A percentile compares a stretch with the other conserved stretches of the same genome.
These are phyloP conservation scores for Aythya baeri DNA, from an alignment of 2,113 vertebrate species.

Conservation along the genomic window DNA sequence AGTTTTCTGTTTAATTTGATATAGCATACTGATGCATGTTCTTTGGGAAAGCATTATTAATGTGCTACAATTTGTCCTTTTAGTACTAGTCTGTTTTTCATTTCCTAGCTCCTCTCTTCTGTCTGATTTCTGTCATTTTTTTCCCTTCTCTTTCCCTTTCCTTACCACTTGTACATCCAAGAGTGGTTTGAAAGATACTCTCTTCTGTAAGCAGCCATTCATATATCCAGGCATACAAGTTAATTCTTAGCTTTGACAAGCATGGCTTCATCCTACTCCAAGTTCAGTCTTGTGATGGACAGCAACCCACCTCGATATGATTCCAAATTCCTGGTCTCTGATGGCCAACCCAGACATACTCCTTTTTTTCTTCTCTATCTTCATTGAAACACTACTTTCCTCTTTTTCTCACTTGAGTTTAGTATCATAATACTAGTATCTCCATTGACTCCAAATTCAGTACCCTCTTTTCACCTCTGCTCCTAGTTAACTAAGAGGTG, in stretches of 20 bases:
- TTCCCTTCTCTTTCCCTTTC: neutral
- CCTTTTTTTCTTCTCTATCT: neutral
- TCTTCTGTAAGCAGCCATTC: neutral
- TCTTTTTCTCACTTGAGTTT: neutral
- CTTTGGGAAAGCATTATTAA: neutral
- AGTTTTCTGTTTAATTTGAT: neutral
- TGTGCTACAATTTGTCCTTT: neutral
- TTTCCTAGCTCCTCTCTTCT: neutral
- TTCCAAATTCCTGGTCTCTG: neutral
- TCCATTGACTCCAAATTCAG: neutral
- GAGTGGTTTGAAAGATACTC: neutral
- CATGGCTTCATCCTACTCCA: neutral
- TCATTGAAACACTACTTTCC: neutral
- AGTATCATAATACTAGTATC: neutral
- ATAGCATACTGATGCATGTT: neutral
- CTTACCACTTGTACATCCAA: neutral
- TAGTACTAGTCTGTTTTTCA: neutral
- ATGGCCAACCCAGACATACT: neutral
- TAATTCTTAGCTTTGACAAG: neutral
- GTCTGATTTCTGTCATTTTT: neutral
- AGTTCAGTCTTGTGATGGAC: fast-evolving
- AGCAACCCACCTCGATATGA: neutral
- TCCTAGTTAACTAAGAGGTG: neutral
- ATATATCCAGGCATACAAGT: neutral
- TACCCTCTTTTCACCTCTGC: neutral